Conservation (phyloP, 1,140 invertebrate species). For the Ridgeia piscesae region DNA sequence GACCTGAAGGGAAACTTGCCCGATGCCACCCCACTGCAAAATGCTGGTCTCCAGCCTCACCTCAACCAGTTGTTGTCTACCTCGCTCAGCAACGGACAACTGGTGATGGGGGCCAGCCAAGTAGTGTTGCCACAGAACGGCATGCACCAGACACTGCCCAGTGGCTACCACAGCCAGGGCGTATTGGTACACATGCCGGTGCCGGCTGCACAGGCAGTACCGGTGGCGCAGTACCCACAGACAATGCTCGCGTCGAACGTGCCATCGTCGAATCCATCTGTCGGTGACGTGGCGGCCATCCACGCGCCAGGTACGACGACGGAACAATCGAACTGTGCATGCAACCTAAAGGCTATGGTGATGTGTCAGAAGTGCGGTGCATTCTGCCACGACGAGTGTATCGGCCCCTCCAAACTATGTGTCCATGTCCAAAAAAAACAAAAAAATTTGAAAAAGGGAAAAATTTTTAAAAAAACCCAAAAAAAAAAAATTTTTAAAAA, state of each 20-base stretch:
- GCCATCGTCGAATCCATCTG: background rate
- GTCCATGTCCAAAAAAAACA: conserved; percentile 81
- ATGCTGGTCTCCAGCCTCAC: background rate
- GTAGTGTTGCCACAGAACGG: background rate
- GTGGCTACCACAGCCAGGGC: background rate
- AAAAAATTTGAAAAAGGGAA: too few species aligned
- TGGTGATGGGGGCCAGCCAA: background rate
- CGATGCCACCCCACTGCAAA: background rate
- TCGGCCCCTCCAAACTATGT: conserved; percentile 86
- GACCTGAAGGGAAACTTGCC: conserved; percentile 11
- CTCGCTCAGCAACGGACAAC: background rate
- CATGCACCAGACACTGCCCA: background rate
- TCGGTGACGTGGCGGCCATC: background rate
- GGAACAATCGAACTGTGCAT: conserved; percentile 67
- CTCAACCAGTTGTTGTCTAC: background rate
- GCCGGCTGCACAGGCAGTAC: background rate
- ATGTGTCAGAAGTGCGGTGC: conserved; percentile 94
- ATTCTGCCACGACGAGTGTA: conserved; percentile 95
- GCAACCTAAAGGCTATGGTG: conserved; percentile 91
- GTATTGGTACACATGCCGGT: background rate
- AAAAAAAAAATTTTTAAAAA: too few species aligned
- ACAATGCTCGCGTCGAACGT: background rate
- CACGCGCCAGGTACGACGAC: background rate
- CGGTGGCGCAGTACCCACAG: background rate
- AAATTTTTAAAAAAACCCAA: too few species aligned